These are phyloP conservation scores for Linnaemya vulpina DNA, from an alignment of 2,888 invertebrate species.

Conservation along the genomic window DNA sequence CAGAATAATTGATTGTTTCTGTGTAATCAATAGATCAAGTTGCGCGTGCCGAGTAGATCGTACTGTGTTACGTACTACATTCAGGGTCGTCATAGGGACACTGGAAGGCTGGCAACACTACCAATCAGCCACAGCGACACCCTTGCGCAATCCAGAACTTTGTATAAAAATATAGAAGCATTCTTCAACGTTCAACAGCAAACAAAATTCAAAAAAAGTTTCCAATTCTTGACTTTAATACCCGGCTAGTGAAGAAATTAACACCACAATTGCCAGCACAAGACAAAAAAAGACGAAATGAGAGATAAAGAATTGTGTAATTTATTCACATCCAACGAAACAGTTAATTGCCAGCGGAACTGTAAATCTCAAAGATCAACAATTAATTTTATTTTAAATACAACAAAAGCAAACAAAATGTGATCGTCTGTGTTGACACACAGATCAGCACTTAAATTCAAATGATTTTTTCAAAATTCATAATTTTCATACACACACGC, in stretches of 20 bases:
- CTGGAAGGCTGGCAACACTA: too few species aligned
- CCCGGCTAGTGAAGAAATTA: slow-evolving; percentile 58
- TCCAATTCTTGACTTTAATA: slow-evolving; percentile 28
- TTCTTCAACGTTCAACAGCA: background rate
- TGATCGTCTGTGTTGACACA: slow-evolving; percentile 83
- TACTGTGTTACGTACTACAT: too few species aligned
- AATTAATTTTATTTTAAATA: slow-evolving; percentile 33
- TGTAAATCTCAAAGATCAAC: slow-evolving; percentile 40
- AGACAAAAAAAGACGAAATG: slow-evolving; percentile 48
- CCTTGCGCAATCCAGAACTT: too few species aligned
- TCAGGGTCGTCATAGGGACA: too few species aligned
- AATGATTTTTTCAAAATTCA: slow-evolving; percentile 59
- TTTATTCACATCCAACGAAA: slow-evolving; percentile 40
- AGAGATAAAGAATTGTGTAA: slow-evolving; percentile 38
- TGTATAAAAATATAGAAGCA: background rate
- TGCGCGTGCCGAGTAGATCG: too few species aligned
- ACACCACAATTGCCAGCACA: slow-evolving; percentile 49
- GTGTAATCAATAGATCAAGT: too few species aligned
- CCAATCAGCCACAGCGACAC: too few species aligned
- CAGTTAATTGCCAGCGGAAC: slow-evolving; percentile 17
- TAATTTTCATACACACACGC: slow-evolving; percentile 39
- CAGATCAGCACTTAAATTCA: slow-evolving; percentile 79
- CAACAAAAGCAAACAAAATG: slow-evolving; percentile 76
- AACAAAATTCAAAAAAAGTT: background rate
- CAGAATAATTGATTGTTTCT: too few species aligned